Evolutionary conservation across 1,140 invertebrate species (phyloP), one percentile per base, ranked within the genome.

Genomic region (Atta cephalotes): DNA sequence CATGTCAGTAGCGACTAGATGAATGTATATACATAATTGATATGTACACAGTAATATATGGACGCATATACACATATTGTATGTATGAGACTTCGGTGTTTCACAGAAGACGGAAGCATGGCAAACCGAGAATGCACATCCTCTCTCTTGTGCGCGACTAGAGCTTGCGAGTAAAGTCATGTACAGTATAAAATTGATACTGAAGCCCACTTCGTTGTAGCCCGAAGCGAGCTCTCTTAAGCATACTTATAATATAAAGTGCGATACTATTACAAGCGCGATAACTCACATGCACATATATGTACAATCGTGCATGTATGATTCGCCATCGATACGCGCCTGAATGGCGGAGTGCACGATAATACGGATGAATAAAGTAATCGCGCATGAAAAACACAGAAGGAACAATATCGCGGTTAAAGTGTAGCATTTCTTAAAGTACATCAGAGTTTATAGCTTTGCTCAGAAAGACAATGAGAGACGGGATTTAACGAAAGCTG

Each of bases 21-120:
- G 68, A 81, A 81, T 87, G 82, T 88, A 90, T 86, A 90, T 90
- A 74, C 89, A 90, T 91, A 91, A 91, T 90, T 90, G 89, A 91
- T 91, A 85, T 51, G 56, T 71, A 87, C 65, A 72, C 70, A 18
- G 63, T 49, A 82, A 87, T 81, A 45, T 60, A 62, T 10, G 31
- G 51, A 49, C 39, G 63, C 45, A 35, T 39, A 71, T 14, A 58
- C 39, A 56, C 39, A 9, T 25, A 25, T 51, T 51, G 10, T 79
- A 60, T 16, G 7, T 82, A 53, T 39, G 60, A 70, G 66, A 21
- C 16, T 18, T 56, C 58, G 31, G 16, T 35, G 14, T 45, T 49
- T 68, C 31, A 58, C 58, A 28, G 66, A 58, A 56, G 60, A 45
- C 35, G 45, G 21, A 71, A 12, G 18, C 84, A 28, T 10, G 35